phyloP scores from a whole-genome alignment of 2,797 vertebrate genomes.

The Sebastiscus albofasciatus region DNA sequence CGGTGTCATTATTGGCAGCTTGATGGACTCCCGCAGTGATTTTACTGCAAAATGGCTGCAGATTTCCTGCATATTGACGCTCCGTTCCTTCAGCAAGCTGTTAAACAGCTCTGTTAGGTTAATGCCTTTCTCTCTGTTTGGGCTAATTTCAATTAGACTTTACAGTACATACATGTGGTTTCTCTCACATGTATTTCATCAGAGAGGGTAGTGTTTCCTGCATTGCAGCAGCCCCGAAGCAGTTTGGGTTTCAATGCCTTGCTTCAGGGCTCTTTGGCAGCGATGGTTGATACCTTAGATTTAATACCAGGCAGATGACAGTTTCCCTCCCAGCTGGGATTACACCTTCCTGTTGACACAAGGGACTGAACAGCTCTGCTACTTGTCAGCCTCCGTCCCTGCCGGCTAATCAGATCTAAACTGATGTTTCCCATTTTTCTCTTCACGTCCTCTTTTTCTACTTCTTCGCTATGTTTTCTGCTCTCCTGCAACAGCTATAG shows the following conservation, averaged over 20 bases:
- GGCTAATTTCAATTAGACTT: constrained; percentile 45
- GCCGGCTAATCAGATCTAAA: background rate
- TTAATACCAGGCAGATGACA: background rate
- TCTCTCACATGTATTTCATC: background rate
- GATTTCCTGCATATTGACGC: constrained; percentile 8
- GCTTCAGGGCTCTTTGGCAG: background rate
- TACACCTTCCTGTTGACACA: background rate
- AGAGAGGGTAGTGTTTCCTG: constrained; percentile 6
- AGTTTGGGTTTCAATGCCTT: background rate
- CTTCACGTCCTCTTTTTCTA: background rate
- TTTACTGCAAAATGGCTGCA: constrained; percentile 47
- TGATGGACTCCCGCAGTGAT: constrained; percentile 11
- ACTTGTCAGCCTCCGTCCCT: background rate
- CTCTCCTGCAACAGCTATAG: background rate
- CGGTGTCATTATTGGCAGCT: constrained; percentile 11
- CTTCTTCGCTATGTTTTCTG: background rate
- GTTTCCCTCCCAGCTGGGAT: constrained; percentile 24
- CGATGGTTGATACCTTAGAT: background rate
- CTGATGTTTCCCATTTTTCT: background rate
- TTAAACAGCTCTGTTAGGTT: constrained; percentile 28
- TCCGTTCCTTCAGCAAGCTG: background rate
- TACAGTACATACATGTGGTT: background rate
- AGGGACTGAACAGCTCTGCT: background rate
- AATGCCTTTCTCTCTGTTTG: constrained; percentile 20
- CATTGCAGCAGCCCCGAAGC: background rate